Base-by-base conservation (phyloP, 2,797 vertebrate species). In the Gephyroberyx darwinii region DNA sequence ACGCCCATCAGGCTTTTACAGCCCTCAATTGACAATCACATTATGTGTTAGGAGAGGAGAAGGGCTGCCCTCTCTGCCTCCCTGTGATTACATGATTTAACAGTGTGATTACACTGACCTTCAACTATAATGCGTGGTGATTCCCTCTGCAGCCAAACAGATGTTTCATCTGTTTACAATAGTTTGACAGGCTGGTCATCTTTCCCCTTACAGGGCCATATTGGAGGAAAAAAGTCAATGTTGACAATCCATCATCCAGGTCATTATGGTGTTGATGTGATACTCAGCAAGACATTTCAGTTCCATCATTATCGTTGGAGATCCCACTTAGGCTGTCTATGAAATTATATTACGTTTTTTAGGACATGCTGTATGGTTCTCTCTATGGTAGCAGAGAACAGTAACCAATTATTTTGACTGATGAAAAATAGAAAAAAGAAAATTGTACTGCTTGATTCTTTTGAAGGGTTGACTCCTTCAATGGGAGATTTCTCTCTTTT, bases 151-250 rank as follows among this genome's bases (percentile, higher is more conserved):
- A 55, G 67, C 60, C 74, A 82, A 77, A 80, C 88, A 90, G 82
- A 81, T 87, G 85, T 88, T 74, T 76, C 52, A 33, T 56, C 54
- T 79, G 67, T 92, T 90, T 86, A 91, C 76, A 50, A 62, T 81
- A 20, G 83, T 80, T 52, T 86, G 77, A 90, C 88, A 62, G 39
- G 65, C 63, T 35, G 60, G 55, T 61, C 65, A 61, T 71, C 58
- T 70, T 83, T 69, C 19, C 37, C 75, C 80, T 90, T 82, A 89
- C 76, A 69, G 51, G 58, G 30, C 41, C 69, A 33, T 59, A 53
- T 41, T 62, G 81, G 75, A 78, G 72, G 75, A 74, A 78, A 82
- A 77, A 64, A 86, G 88, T 90, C 86, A 92, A 91, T 92, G 90
- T 91, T 91, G 86, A 90, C 81, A 61, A 72, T 80, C 66, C 83